Evolutionary conservation across 2,888 invertebrate genomes (phyloP).

Genomic region (Leptinotarsa tumamoca): DNA sequence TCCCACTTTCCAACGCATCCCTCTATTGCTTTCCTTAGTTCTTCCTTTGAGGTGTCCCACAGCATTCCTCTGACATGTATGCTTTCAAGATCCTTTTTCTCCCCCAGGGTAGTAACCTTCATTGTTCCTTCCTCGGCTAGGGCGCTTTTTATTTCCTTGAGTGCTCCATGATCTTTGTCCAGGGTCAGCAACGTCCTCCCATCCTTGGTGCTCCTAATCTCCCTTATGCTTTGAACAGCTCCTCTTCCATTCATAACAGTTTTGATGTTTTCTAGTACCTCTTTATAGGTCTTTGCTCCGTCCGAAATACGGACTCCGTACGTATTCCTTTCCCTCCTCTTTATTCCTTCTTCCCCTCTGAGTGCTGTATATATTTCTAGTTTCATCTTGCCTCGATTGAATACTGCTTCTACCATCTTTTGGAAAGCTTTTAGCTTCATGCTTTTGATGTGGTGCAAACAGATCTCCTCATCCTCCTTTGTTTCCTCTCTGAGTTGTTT

Average conservation of each 20-base stretch:
- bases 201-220: neutral
- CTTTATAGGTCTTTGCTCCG: neutral
- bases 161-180: constrained; percentile 1
- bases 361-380: constrained; percentile 6
- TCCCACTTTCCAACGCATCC: neutral
- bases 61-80: constrained; percentile 24
- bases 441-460: neutral
- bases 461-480: too few species aligned
- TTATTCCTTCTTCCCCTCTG: neutral
- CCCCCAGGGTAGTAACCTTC: neutral
- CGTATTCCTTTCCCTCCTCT: neutral
- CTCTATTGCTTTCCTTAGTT: neutral
- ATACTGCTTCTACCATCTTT: constrained; percentile 13
- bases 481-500: too few species aligned
- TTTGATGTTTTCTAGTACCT: constrained; percentile 8
- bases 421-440: neutral
- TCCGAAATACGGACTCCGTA: constrained; percentile 11
- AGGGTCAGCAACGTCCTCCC: constrained; percentile 18
- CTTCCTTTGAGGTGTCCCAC: neutral
- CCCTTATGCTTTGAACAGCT: constrained; percentile 2
- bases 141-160: neutral
- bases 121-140: neutral
- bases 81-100: neutral
- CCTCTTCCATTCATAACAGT: neutral
- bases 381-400: neutral